phyloP scores from a whole-genome alignment of 2,888 invertebrate species.

The Coenonympha arcania region DNA sequence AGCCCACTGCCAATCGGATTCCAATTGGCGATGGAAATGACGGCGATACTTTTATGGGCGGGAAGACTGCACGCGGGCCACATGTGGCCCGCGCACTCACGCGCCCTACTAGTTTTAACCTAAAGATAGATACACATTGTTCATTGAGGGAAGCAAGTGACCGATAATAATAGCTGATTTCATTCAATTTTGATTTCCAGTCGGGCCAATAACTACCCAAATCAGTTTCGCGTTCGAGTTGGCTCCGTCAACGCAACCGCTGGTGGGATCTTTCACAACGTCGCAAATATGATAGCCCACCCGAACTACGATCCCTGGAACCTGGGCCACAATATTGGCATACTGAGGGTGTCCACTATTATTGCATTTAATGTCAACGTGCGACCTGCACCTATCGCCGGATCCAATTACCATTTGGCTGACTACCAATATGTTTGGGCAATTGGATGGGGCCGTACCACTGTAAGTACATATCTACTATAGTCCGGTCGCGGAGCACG shows the following conservation, averaged over 20 bases:
- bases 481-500: too few relatives aligned
- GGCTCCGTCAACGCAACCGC: background rate
- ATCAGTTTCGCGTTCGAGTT: background rate
- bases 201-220: background rate
- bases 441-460: slow-evolving; percentile 4
- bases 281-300: slow-evolving; percentile 1
- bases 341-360: background rate
- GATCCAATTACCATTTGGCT: background rate
- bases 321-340: slow-evolving; percentile 3
- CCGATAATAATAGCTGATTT: too few relatives aligned
- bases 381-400: slow-evolving; percentile 1
- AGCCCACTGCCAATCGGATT: too few relatives aligned
- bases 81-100: too few relatives aligned
- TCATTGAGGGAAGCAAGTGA: too few relatives aligned
- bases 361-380: background rate
- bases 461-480: slow-evolving; percentile 2
- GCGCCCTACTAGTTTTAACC: too few relatives aligned
- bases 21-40: too few relatives aligned
- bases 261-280: background rate
- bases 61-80: too few relatives aligned
- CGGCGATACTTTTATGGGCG: too few relatives aligned
- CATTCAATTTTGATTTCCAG: background rate
- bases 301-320: background rate
- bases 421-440: slow-evolving; percentile 6
- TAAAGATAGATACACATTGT: too few relatives aligned